Evolutionary conservation across 2,888 invertebrate species (phyloP), one percentile per base, ranked within the genome.

Genomic region (Pristionchus arcanus): DNA sequence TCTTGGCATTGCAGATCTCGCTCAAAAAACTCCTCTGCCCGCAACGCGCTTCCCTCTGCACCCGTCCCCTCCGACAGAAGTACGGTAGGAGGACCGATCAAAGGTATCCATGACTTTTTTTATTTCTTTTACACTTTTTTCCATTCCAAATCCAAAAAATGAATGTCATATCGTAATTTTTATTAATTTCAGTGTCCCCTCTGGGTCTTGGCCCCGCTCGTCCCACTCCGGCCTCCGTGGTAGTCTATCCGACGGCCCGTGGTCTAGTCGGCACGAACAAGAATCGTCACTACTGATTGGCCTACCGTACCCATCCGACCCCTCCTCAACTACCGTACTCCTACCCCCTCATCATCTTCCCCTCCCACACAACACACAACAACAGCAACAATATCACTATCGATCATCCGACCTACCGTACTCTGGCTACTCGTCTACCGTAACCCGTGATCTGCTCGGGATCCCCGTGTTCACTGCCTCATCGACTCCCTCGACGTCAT

Each of bases 1-100:
- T 37, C 31, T 25, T 19, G 2, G 4, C 83, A 9, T 31, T 55
- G 81, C 90, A 91, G 91, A 89, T 89, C 90, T 90, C 91, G 91
- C 59, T 94, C 94, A 94, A 94, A 94, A 94, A 94, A 94, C 94
- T 94, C 91, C 89, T 91, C 91, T 91, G 94, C 94, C 94, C 94
- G 94, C 94, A 94, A 93, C 94, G 94, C 92, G 91, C 91, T 92
- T 90, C 91, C 84, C 90, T 74, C 74, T n/a, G 74, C 63, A n/a
- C 85, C 84, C 84, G 53, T 34, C 74, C 87, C 31, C 31, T 37
- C 87, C 49, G 66, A 53, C 87, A 49, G 34, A 87, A 59, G 87
- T 87, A 68, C 59, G 84, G 84, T 66, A 42, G 87, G 42, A 42
- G 59, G n/a, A 55, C 84, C 87, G 11, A 87, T 87, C 87, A 87